Evolutionary conservation across 2,888 invertebrate species (phyloP).

Genomic region (Stenchaetothrips biformis): DNA sequence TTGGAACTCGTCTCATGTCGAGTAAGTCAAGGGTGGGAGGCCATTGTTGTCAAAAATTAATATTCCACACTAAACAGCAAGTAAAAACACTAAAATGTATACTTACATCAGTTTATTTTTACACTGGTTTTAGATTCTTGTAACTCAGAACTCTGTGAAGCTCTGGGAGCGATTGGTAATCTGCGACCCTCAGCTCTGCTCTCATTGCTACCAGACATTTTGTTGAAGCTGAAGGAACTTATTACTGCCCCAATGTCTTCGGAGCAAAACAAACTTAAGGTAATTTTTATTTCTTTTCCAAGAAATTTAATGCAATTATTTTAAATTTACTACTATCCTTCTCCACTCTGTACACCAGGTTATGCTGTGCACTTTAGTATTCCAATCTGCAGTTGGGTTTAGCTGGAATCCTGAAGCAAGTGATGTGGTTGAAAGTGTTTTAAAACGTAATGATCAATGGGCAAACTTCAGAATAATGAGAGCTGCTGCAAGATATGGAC

Average conservation of each 20-base stretch:
- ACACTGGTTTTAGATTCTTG: conserved; percentile 42
- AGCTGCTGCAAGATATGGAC: conserved; percentile 66
- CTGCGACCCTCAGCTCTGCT: conserved; percentile 55
- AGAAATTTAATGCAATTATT: neutral
- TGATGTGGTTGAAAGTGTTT: conserved; percentile 53
- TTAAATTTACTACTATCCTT: conserved; percentile 12
- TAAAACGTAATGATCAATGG: conserved; percentile 51
- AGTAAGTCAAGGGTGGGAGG: conserved; percentile 34
- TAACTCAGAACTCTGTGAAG: conserved; percentile 61
- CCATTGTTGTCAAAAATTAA: neutral
- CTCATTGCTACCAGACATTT: conserved; percentile 54
- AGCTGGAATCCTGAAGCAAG: conserved; percentile 60
- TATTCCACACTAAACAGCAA: neutral
- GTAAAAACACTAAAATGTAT: neutral
- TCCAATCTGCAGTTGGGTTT: conserved; percentile 72
- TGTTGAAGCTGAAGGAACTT: conserved; percentile 48
- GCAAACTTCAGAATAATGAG: conserved; percentile 81
- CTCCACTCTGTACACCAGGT: conserved; percentile 45
- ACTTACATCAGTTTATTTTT: neutral
- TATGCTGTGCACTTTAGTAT: conserved; percentile 74
- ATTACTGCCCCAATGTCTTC: conserved; percentile 50
- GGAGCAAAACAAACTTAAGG: conserved; percentile 48
- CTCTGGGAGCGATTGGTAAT: conserved; percentile 69
- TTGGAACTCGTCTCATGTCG: conserved; percentile 50
- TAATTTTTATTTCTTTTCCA: conserved; percentile 33